Percentiles rank a stretch among this genome's conserved stretches.
Conservation (phyloP, 2,113 vertebrate genomes). For the Astur gentilis region DNA sequence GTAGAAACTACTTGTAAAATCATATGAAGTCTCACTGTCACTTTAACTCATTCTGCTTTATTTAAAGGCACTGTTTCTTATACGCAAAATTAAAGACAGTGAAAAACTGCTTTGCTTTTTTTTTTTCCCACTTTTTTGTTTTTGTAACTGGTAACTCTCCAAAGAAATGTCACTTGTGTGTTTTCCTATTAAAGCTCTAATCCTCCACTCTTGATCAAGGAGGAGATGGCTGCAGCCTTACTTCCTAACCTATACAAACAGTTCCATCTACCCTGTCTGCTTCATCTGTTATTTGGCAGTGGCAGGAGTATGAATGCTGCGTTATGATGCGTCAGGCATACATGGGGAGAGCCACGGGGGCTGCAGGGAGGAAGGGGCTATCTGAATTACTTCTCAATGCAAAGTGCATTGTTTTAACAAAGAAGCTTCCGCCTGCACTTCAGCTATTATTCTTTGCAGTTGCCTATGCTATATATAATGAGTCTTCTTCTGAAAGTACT, state of each 20-base stretch:
- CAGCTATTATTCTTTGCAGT: background rate
- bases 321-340: background rate
- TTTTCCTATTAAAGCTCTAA: background rate
- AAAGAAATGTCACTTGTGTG: background rate
- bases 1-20: background rate
- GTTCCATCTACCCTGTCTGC: background rate
- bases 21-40: background rate
- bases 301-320: background rate
- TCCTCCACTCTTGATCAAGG: background rate
- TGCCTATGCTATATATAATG: background rate
- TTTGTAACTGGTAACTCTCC: background rate
- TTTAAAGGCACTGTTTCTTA: background rate
- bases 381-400: background rate
- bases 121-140: background rate
- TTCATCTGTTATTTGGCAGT: background rate
- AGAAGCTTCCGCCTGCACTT: background rate
- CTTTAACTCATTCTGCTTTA: background rate
- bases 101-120: background rate
- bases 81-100: background rate
- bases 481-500: background rate
- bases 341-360: background rate
- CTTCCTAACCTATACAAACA: background rate
- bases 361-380: background rate
- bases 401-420: conserved; percentile 1
- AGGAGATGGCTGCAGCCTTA: background rate